phyloP scores from a whole-genome alignment of 2,113 vertebrate genomes.

The Epinephelus moara region DNA sequence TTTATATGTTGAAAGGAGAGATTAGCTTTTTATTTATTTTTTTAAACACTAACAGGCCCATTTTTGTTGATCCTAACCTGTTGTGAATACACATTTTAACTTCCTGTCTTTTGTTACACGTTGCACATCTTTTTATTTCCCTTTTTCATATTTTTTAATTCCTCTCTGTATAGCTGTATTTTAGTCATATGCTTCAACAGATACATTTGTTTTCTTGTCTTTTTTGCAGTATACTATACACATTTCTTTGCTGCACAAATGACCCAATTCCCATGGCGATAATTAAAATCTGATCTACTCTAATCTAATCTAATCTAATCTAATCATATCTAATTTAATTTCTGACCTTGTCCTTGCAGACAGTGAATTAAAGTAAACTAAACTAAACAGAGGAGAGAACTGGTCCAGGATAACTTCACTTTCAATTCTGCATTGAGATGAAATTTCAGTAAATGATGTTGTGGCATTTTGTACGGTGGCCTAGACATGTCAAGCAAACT shows the following conservation, averaged over 20 bases:
- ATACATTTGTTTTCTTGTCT: not conserved
- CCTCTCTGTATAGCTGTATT: not conserved
- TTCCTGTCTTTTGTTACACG: not conserved
- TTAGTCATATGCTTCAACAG: not conserved
- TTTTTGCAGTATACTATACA: not conserved
- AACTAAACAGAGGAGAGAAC: not conserved
- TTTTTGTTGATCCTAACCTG: not conserved
- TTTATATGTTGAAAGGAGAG: not conserved
- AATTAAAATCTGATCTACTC: constrained; percentile 11
- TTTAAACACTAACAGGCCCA: not conserved
- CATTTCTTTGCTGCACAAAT: not conserved
- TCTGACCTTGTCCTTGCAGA: not conserved
- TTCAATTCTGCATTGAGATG: not conserved
- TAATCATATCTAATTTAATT: constrained; percentile 1
- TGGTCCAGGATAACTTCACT: constrained; percentile 6
- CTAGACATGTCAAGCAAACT: too few species aligned
- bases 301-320: constrained; percentile 18
- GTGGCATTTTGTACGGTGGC: not conserved
- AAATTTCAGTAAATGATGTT: constrained; percentile 3
- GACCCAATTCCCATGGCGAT: not conserved
- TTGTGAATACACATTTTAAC: not conserved
- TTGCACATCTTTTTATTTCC: not conserved
- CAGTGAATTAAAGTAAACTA: not conserved
- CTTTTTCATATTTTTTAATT: not conserved
- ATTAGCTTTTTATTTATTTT: not conserved